Percentiles rank a stretch among this genome's conserved stretches.
Evolutionary conservation across 2,888 invertebrate species (phyloP).

Genomic region (Leptopilina syphax): DNA sequence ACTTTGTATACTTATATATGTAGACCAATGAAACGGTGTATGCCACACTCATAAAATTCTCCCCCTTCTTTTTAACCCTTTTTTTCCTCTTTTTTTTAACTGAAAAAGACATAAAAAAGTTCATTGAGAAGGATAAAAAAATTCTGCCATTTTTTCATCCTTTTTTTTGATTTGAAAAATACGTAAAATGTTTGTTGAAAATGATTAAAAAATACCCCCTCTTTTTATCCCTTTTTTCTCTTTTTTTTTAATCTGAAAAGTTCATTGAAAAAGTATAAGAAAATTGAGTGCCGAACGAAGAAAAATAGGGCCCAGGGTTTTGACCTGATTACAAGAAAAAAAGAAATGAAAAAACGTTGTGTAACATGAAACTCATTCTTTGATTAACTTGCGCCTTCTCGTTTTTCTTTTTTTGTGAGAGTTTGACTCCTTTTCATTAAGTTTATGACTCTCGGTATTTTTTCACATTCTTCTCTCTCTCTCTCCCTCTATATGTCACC

Average conservation of each 20-base stretch:
- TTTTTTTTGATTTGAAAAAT: background rate
- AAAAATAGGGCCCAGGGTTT: too few species aligned
- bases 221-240: too few species aligned
- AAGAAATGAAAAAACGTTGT: too few species aligned
- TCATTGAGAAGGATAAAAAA: background rate
- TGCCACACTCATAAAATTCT: constrained; percentile 14
- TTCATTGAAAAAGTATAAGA: background rate
- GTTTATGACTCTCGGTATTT: constrained; percentile 5
- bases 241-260: too few species aligned
- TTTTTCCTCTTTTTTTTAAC: too few species aligned
- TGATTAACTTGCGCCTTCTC: too few species aligned
- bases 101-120: constrained; percentile 23
- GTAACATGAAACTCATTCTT: too few species aligned
- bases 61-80: too few species aligned
- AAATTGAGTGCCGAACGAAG: background rate
- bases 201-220: too few species aligned
- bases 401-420: too few species aligned
- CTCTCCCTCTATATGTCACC: background rate
- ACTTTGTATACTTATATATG: background rate
- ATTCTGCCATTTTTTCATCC: too few species aligned
- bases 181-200: background rate
- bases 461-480: background rate
- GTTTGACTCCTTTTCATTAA: constrained; percentile 16
- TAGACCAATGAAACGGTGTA: constrained; percentile 6
- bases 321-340: too few species aligned